Evolutionary conservation across 2,113 vertebrate genomes (phyloP).

Genomic region (Lasiurus cinereus): DNA sequence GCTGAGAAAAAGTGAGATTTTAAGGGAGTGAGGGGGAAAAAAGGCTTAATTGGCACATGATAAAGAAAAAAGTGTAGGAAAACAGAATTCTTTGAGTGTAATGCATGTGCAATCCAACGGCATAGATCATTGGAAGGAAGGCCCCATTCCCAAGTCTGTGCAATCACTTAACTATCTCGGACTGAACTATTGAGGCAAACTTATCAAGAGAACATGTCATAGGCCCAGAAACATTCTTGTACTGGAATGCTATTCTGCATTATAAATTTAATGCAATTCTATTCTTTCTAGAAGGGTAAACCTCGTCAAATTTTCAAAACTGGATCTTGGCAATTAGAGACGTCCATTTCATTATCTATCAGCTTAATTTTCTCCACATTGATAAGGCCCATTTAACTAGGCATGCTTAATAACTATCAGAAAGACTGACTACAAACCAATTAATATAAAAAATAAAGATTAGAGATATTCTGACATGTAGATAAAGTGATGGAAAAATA

Average conservation of each 20-base stretch:
- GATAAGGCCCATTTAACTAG: neutral
- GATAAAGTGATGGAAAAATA: neutral
- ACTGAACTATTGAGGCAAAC: constrained; percentile 36
- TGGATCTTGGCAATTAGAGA: neutral
- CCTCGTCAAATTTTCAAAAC: constrained; percentile 35
- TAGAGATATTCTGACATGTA: neutral
- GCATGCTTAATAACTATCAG: neutral
- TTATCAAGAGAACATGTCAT: constrained; percentile 21
- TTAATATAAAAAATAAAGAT: constrained; percentile 13
- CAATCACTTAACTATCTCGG: constrained; percentile 7
- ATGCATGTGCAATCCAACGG: neutral
- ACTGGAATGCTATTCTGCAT: neutral
- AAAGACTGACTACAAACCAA: neutral
- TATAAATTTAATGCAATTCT: neutral
- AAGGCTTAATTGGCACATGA: constrained; percentile 14
- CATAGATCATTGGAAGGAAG: constrained; percentile 31
- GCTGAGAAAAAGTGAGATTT: constrained; percentile 58
- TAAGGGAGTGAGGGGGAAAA: neutral
- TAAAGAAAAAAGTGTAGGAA: constrained; percentile 39
- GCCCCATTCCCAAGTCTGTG: neutral
- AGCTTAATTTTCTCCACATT: neutral
- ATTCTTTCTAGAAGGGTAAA: constrained; percentile 41
- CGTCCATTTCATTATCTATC: neutral
- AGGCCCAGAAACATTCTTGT: constrained; percentile 47
- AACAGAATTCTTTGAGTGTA: constrained; percentile 60